A percentile compares a stretch with the other conserved stretches of the same genome.
Conservation (phyloP, 2,888 invertebrate genomes). For the Volucella zonaria region DNA sequence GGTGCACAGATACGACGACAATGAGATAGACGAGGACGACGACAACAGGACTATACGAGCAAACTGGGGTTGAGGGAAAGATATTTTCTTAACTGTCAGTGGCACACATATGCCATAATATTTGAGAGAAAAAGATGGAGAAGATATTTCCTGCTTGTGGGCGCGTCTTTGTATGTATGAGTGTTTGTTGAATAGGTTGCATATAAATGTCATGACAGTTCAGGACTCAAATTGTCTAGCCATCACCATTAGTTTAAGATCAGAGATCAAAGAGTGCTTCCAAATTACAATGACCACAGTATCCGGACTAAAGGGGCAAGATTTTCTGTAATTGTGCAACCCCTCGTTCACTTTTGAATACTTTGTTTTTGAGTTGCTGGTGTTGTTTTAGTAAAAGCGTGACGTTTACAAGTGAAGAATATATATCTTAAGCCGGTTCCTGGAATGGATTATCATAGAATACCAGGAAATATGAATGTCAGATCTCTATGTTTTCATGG, state of each 20-base stretch:
- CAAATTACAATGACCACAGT: slow-evolving; percentile 66
- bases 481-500: no score
- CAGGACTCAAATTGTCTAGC: slow-evolving; percentile 56
- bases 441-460: no score
- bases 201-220: slow-evolving; percentile 54
- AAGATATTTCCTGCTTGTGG: slow-evolving; percentile 25
- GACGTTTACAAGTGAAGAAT: no score
- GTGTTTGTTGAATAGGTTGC: slow-evolving; percentile 44
- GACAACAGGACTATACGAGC: no score
- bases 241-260: slow-evolving; percentile 58
- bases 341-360: slow-evolving; percentile 13
- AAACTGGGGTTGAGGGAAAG: slow-evolving; percentile 9
- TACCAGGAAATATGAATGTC: no score
- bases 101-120: slow-evolving; percentile 64
- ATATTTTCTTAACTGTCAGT: slow-evolving; percentile 68
- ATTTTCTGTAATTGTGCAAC: slow-evolving; percentile 34
- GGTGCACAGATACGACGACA: slow-evolving; percentile 5
- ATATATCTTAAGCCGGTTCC: no score
- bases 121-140: slow-evolving; percentile 42
- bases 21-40: not conserved
- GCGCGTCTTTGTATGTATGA: not conserved
- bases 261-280: slow-evolving; percentile 65
- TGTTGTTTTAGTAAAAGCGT: not conserved
- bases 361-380: not conserved
- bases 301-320: slow-evolving; percentile 40